Base-by-base conservation (phyloP, 2,113 vertebrate species). In the Engystomops pustulosus region DNA sequence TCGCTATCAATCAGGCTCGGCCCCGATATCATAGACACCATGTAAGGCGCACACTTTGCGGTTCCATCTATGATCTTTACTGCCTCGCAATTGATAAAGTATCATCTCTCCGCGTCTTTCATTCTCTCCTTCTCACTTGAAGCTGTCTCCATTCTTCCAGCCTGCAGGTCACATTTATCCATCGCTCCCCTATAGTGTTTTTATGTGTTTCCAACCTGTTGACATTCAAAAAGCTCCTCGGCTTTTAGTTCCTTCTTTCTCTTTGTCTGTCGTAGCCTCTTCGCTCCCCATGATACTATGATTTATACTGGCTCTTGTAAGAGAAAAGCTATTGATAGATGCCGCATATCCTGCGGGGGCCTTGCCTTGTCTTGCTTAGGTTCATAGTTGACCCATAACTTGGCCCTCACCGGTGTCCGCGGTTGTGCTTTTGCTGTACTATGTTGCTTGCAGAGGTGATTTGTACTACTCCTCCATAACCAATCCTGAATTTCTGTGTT, bases 171-270 rank as follows among this genome's bases (percentile, higher is more conserved):
- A 67, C 32, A 62, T 65, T 45, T 77, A 49, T 67, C 72, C 60
- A 68, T 25, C 27, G 70, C 20, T 45, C 45, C 45, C 58, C 30
- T 20, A 38, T 14, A 15, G 71, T 51, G 68, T 82, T 58, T 80
- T 82, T 72, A 47, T 38, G 47, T 38, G 27, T 51, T 36, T 34
- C 25, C 58, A 77, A 36, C 51, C 69, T 83, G 38, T 83, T 83
- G 81, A 75, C 55, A 75, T 75, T 75, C 27, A 62, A 41, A n/a
- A 76, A 45, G 45, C 45, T 65, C 71, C 71, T 68, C 49, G 71
- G 58, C 71, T 68, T 68, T 25, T 7, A 65, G 55, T 8, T 49
- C 41, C 17, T 83, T 49, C 70, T 49, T 47, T 6, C 47, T 38
- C 32, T 79, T 81, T 55, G 45, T 81, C 45, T 55, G 47, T 27